Conservation (phyloP, 2,888 invertebrate species). For the Coleophora deauratella region DNA sequence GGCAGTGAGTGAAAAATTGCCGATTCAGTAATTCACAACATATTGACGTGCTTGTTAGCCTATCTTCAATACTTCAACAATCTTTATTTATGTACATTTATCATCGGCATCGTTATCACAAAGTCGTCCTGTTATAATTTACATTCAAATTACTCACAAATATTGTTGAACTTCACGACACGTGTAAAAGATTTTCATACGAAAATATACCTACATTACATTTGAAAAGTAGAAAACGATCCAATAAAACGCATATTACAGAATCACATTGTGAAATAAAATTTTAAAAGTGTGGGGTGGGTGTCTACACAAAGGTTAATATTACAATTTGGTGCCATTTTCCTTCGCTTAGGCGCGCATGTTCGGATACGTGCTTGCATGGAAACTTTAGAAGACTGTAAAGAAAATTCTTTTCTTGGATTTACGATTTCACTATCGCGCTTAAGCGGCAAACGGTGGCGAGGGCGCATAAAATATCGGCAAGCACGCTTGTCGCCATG, state of each 20-base stretch:
- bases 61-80: too few relatives aligned
- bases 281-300: constrained; percentile 47
- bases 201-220: constrained; percentile 28
- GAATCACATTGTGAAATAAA: constrained; percentile 52
- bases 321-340: constrained; percentile 58
- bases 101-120: constrained; percentile 33
- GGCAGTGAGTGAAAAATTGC: too few relatives aligned
- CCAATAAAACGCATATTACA: constrained; percentile 60
- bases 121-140: too few relatives aligned
- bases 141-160: too few relatives aligned
- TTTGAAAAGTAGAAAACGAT: constrained; percentile 48
- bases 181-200: background rate
- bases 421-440: constrained; percentile 67
- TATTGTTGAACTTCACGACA: background rate
- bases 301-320: constrained; percentile 52
- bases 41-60: too few relatives aligned
- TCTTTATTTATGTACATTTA: too few relatives aligned
- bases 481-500: constrained; percentile 19
- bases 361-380: constrained; percentile 51
- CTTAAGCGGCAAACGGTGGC: constrained; percentile 64
- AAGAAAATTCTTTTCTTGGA: constrained; percentile 61
- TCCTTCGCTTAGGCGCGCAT: constrained; percentile 43
- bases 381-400: constrained; percentile 57
- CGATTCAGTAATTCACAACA: too few relatives aligned
- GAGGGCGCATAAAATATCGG: constrained; percentile 50